Conservation (phyloP, 1,140 invertebrate genomes). For the Drosophila grimshawi region DNA sequence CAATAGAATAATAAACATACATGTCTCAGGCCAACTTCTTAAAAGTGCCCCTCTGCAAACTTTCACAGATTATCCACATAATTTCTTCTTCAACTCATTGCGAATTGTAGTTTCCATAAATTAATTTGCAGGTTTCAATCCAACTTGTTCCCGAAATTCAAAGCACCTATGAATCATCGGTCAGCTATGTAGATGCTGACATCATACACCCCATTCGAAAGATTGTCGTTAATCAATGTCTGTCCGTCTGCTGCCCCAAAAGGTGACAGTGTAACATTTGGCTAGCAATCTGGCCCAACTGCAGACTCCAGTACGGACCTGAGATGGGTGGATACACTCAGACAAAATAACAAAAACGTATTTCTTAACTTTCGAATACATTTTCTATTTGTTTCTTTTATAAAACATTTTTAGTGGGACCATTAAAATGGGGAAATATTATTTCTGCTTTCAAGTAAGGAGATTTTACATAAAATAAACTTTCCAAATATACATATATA, state of each 20-base stretch:
- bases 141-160: background rate
- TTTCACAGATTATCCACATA: too few relatives aligned
- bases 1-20: background rate
- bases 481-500: too few relatives aligned
- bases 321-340: background rate
- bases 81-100: too few relatives aligned
- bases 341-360: background rate
- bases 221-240: conserved; percentile 59
- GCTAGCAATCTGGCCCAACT: conserved; percentile 17
- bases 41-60: background rate
- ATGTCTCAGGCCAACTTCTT: background rate
- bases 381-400: background rate
- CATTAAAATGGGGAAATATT: too few relatives aligned
- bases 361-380: background rate
- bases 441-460: too few relatives aligned
- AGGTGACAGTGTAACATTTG: conserved; percentile 47
- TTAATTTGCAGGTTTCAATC: background rate
- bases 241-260: conserved; percentile 12
- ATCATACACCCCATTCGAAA: conserved; percentile 6
- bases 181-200: background rate
- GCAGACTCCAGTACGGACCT: background rate
- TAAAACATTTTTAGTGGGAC: too few relatives aligned
- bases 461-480: too few relatives aligned
- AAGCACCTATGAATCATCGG: background rate
- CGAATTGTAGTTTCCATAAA: too few relatives aligned